Base-by-base conservation (phyloP, 35 echinoderm and acorn worm genomes). In the Apostichopus californicus region DNA sequence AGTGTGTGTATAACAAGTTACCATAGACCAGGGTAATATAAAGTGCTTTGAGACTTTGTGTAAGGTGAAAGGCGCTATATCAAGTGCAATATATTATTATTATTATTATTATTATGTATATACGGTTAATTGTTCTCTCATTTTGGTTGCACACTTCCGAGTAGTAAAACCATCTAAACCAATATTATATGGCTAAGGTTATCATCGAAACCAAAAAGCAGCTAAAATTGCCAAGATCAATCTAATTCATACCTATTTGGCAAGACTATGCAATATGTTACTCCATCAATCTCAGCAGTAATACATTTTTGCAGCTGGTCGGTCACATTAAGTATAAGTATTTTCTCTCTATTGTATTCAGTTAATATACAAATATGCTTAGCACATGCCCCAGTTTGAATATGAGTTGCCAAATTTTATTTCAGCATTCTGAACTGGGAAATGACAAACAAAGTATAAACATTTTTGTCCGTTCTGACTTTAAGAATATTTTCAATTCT, bases 161-260 rank as follows among this genome's bases (percentile, higher is more conserved):
- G 26, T 28, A 28, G 26, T 28, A 28, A 28, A 28, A 28, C 26
- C 26, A 28, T 28, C 26, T 28, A 28, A 28, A 28, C 0, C 26
- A 28, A 28, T 28, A 1, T 28, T 28, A 28, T 28, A 28, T 28
- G 26, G 26, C 26, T 28, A 28, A 28, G 26, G 26, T 28, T 28
- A 28, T 28, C 26, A 28, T 28, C 26, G 0, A 28, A 28, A 28
- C 26, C 26, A 46, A 46, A 46, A 46, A 46, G 2, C 34, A 46
- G 34, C 34, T 46, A 4, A 46, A 46, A 0, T 46, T 2, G 34
- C 34, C 34, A 46, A 46, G 58, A 61, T 61, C 12, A 8, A 61
- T 61, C 78, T 26, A 80, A 53, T 53, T 28, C 78, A 80, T 13
- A 46, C 24, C 78, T 23, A 80, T 80, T 80, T 80, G 78, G 78